phyloP scores from a whole-genome alignment of 1,140 invertebrate genomes.

The Steinernema khuongi region DNA sequence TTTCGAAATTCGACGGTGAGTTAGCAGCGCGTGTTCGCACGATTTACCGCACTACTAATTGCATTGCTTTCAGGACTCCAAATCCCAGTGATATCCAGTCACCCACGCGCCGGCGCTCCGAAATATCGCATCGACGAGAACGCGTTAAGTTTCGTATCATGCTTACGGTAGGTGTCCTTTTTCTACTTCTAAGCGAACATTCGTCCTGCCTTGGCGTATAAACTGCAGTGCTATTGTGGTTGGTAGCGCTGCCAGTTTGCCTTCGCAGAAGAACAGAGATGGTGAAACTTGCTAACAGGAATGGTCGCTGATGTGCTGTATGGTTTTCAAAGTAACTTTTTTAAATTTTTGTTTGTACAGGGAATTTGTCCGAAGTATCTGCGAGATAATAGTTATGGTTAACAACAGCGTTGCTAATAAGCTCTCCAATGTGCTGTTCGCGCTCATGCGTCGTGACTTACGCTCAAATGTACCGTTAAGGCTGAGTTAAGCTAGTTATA shows the following conservation, averaged over 20 bases:
- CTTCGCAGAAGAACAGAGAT: not conserved
- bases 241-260: not conserved
- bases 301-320: conserved; percentile 15
- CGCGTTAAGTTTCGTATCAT: not conserved
- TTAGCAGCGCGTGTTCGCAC: too few relatives aligned
- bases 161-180: not conserved
- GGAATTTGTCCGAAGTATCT: not conserved
- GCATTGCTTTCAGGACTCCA: too few relatives aligned
- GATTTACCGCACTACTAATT: too few relatives aligned
- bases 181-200: not conserved
- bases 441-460: not conserved
- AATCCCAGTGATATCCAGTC: too few relatives aligned
- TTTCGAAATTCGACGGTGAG: too few relatives aligned
- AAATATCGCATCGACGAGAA: too few relatives aligned
- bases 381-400: not conserved
- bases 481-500: not conserved
- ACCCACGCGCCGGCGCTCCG: too few relatives aligned
- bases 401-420: not conserved
- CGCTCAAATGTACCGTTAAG: not conserved
- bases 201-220: not conserved
- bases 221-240: not conserved
- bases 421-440: conserved; percentile 4
- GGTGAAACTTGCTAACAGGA: not conserved
- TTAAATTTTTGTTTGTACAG: conserved; percentile 6
- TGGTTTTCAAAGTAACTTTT: not conserved